A percentile compares a stretch with the other conserved stretches of the same genome.
These are phyloP conservation scores for Zeus faber DNA, from an alignment of 2,113 vertebrate genomes.

Conservation along the genomic window DNA sequence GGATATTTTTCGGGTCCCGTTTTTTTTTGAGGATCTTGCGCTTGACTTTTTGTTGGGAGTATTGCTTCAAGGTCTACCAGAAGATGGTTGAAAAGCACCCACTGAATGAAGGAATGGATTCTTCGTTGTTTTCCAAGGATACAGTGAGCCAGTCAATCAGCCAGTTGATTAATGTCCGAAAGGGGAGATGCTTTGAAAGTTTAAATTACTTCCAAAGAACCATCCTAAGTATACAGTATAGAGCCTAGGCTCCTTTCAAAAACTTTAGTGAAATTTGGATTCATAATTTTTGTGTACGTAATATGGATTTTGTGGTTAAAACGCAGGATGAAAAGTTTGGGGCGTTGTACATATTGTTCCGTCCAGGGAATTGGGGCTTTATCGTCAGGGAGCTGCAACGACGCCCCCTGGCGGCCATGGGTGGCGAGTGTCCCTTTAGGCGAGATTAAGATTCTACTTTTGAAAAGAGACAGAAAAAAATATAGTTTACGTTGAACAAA, in stretches of 20 bases:
- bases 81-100: slow-evolving; percentile 61
- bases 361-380: slow-evolving; percentile 48
- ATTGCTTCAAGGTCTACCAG: slow-evolving; percentile 61
- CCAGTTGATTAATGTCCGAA: slow-evolving; percentile 43
- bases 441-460: slow-evolving; percentile 8
- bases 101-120: slow-evolving; percentile 69
- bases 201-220: slow-evolving; percentile 29
- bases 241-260: slow-evolving; percentile 14
- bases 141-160: slow-evolving; percentile 45
- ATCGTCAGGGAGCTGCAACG: slow-evolving; percentile 37
- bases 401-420: slow-evolving; percentile 65
- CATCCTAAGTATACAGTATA: slow-evolving; percentile 11
- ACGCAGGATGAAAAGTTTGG: slow-evolving; percentile 54
- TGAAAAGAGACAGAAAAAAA: neutral
- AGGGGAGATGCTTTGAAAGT: slow-evolving; percentile 32
- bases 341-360: slow-evolving; percentile 77
- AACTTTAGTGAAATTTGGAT: too few relatives aligned
- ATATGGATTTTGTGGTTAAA: slow-evolving; percentile 30
- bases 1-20: slow-evolving; percentile 63
- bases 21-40: slow-evolving; percentile 67
- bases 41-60: slow-evolving; percentile 64
- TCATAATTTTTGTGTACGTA: slow-evolving; percentile 16
- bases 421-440: slow-evolving; percentile 30
- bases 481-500: too few relatives aligned
- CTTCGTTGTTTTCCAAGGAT: slow-evolving; percentile 64